phyloP scores from a whole-genome alignment of 2,113 vertebrate species.

The Labrus mixtus region DNA sequence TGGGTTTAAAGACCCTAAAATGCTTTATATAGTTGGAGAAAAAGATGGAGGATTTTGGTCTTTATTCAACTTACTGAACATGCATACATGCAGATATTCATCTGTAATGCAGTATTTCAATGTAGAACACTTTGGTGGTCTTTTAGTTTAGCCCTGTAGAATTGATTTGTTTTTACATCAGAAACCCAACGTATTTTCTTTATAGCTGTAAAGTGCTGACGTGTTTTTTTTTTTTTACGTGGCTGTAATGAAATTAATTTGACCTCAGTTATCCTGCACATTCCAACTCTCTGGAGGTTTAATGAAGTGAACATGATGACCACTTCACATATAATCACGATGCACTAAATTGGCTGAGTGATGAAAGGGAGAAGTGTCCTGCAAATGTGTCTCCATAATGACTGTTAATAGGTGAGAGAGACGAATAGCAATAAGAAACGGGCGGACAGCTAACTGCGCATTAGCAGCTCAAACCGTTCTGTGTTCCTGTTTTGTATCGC shows the following conservation, averaged over 20 bases:
- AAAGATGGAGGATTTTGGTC: no score
- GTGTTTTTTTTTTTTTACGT: conserved; percentile 7
- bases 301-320: conserved; percentile 3
- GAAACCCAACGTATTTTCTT: no score
- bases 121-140: no score
- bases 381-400: conserved; percentile 37
- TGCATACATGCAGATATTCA: no score
- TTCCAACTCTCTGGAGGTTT: conserved; percentile 18
- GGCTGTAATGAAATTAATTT: conserved; percentile 1
- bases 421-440: background rate
- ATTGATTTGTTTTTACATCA: no score
- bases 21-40: no score
- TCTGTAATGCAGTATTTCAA: no score
- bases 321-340: conserved; percentile 48
- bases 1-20: no score
- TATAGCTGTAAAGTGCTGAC: background rate
- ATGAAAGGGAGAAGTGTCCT: conserved; percentile 38
- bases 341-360: conserved; percentile 44
- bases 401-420: conserved; percentile 21
- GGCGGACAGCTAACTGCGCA: background rate
- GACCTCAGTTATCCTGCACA: conserved; percentile 11
- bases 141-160: no score
- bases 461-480: conserved; percentile 9
- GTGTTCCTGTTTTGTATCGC: conserved; percentile 1
- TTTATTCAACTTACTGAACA: no score